phyloP scores from a whole-genome alignment of 2,888 invertebrate genomes.

The Seira musarum region DNA sequence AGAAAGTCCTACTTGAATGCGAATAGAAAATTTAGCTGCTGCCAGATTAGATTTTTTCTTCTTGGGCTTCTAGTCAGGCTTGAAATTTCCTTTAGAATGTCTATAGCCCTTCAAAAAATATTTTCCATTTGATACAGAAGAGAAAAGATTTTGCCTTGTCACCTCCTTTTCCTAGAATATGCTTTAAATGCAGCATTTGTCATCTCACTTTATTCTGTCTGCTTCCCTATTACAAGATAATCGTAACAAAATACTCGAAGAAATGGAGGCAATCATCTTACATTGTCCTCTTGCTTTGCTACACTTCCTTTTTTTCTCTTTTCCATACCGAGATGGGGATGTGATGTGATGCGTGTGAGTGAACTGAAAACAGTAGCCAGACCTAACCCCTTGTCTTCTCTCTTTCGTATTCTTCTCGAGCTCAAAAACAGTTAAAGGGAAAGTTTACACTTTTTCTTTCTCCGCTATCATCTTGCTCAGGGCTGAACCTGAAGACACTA shows the following conservation, averaged over 20 bases:
- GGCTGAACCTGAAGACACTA: conserved; percentile 18
- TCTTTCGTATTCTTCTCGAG: conserved; percentile 7
- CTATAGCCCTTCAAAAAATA: too few relatives aligned
- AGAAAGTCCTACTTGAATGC: too few relatives aligned
- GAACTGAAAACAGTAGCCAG: too few relatives aligned
- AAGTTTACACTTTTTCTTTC: conserved; percentile 21
- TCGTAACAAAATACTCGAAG: too few relatives aligned
- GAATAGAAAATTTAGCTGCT: too few relatives aligned
- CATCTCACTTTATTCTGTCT: conserved; percentile 48
- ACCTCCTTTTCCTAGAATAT: conserved; percentile 55
- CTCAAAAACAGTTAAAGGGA: conserved; percentile 23
- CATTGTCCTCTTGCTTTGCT: conserved; percentile 24
- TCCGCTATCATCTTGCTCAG: conserved; percentile 17
- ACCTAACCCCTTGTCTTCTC: too few relatives aligned
- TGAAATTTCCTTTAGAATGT: too few relatives aligned
- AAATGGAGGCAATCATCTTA: conserved; percentile 43
- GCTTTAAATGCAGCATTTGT: conserved; percentile 54
- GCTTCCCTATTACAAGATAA: conserved; percentile 17
- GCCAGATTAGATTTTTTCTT: too few relatives aligned
- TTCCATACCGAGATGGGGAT: conserved; percentile 10
- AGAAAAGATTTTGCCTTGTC: conserved; percentile 38
- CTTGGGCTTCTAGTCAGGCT: too few relatives aligned
- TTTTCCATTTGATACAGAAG: conserved; percentile 3
- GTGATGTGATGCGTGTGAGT: too few relatives aligned
- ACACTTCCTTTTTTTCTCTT: conserved; percentile 10